Evolutionary conservation across 1,140 invertebrate species (phyloP), one percentile per base, ranked within the genome.

Genomic region (Drosophila ficusphila): DNA sequence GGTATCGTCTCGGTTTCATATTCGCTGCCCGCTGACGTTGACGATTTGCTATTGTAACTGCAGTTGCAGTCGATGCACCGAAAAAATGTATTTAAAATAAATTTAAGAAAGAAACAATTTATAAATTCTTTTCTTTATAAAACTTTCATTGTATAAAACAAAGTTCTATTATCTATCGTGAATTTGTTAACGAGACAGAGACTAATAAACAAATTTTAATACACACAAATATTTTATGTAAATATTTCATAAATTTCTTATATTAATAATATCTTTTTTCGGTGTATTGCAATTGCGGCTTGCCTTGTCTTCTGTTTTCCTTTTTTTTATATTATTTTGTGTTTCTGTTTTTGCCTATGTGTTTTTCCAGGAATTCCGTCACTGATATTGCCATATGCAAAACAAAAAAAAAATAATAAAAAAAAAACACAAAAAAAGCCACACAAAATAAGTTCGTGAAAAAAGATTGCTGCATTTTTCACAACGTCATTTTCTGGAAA

Each of bases 331-430:
- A 27, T 39, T 27, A 39, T 41, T 36, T 58, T 46, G 38, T 58
- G 41, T 42, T 21, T 12, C 31, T 67, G 12, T 70, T 51, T 52
- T 79, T 86, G 79, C 79, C 79, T 76, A 83, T 85, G 79, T 83
- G 79, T 75, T 79, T 75, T 83, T 85, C 81, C 81, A 86, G 81
- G 81, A 85, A 85, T 86, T 77, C 72, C 81, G 81, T 86, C 76
- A 85, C 81, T 76, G 81, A 85, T 85, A 83, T 69, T 56, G 46
- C 52, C 54, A 57, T 73, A 69, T 68, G 60, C 58, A 42, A 51
- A 49, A 42, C 41, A 67, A 25, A 38, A 64, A 18, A 48, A 49
- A 33, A 52, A 38, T 44, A 36, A 56, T 21, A 36, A 44, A 73
- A 39, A 33, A 49, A 16, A 36, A 47, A 27, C 38, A 51, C 16